Base-by-base conservation (phyloP, 2,888 invertebrate genomes). In the Seira ritae region DNA sequence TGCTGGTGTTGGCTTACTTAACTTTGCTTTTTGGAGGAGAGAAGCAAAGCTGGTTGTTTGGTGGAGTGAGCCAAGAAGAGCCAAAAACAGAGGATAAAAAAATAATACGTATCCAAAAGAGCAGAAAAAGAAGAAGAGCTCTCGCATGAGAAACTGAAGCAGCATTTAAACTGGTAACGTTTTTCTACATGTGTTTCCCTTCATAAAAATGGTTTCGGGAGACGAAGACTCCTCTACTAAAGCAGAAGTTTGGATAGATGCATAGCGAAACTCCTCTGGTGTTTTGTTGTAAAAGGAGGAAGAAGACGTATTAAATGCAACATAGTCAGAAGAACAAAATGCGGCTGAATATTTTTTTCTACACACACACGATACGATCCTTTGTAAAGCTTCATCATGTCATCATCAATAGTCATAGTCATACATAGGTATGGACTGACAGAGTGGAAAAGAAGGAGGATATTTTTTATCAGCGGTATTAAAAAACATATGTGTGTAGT, bases 1-100 rank as follows among this genome's bases (percentile, higher is more conserved):
- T 72, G 72, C 60, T 72, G 72, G 23, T 72, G 72, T 72, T 55
- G 72, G 60, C 72, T 72, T 72, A 72, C 60, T 60, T 42, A 23
- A 72, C 60, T 72, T 60, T 60, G 72, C 72, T 72, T 72, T 72
- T 72, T 70, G 31, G 20, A 24, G 22, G 22, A 20, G 19, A 65
- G 22, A 23, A 15, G 15, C 10, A 23, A 23, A 22, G 31, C 3
- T 31, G 31, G 31, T 31, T 31, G 31, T 31, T 42, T 55, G 15
- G 55, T 55, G 55, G 17, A 55, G 55, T 55, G 55, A 55, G 55
- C 55, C 55, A 55, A 55, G 12, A 55, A 12, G 55, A 55, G 55
- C 55, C 55, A 55, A 55, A 55, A 55, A 12, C 55, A 55, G 55
- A 55, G 55, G 17, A 55, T 8, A 55, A 55, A 55, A 55, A 55